Base-by-base conservation (phyloP, 2,113 vertebrate species). In the Panthera uncia region DNA sequence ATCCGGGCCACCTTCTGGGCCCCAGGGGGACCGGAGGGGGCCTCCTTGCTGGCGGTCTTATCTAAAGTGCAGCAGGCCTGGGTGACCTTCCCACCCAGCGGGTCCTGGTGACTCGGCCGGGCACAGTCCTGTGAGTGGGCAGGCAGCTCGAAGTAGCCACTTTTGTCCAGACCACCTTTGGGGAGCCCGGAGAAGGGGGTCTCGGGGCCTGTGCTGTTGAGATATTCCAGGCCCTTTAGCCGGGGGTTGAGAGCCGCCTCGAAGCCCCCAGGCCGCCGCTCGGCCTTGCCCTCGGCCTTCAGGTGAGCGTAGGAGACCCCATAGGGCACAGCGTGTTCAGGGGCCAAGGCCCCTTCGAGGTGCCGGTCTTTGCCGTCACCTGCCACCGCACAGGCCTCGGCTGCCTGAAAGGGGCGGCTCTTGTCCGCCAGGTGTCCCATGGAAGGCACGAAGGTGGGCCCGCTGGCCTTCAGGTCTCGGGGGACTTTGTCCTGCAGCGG, bases 1-100 rank as follows among this genome's bases (percentile, higher is more conserved):
- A 99, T 99, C 31, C 99, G 99, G 13, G 99, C 99, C 98, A 99
- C 99, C 95, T 99, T 99, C 98, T 99, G 99, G 61, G 96, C 91
- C 21, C 87, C 97, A 0, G 97, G 97, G 69, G 82, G 31, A 0
- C 73, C 89, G 4, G 73, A 18, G 0, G 98, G 96, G 41, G 68
- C 83, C n/a, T 99, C 99, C 97, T 99, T 99, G 92, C 48, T 23
- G 61, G 99, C 98, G 1, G 99, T 98, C 98, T 99, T 99, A 97
- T 99, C 99, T 98, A 99, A 99, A 97, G 99, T 99, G 99, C 99
- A 99, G 98, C 99, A 99, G 98, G 98, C 98, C 96, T 99, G 99
- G 71, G 98, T 94, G 7, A 98, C 97, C 13, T 99, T 99, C 95
- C 98, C 97, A 0, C 98, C 98, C 96, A 99, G 97, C 0, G 98